A percentile compares a stretch with the other conserved stretches of the same genome.
phyloP scores from a whole-genome alignment of 2,888 invertebrate genomes.

The Deroplatys truncata region DNA sequence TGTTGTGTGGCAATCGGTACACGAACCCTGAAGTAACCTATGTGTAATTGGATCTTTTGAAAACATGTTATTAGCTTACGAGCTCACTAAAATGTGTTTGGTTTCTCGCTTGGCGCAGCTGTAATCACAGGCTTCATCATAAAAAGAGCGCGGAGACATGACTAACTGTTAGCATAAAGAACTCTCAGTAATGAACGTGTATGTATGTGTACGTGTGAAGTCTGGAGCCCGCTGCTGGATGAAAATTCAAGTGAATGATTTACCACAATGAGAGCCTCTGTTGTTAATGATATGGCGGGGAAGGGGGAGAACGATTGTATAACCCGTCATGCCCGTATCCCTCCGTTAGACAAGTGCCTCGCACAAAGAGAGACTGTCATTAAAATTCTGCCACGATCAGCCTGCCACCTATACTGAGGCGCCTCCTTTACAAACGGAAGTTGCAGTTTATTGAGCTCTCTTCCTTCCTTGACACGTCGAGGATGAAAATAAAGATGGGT shows the following conservation, averaged over 20 bases:
- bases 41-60: background rate
- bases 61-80: background rate
- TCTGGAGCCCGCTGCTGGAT: background rate
- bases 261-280: background rate
- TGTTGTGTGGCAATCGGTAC: background rate
- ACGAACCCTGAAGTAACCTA: background rate
- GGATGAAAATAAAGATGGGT: no score
- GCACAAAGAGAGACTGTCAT: background rate
- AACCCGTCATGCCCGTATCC: background rate
- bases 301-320: background rate
- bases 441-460: background rate
- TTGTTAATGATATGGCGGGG: background rate
- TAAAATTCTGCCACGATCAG: background rate
- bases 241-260: background rate
- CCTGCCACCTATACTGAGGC: background rate
- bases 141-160: background rate
- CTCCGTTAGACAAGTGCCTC: background rate
- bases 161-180: background rate
- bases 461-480: background rate
- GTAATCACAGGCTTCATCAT: background rate
- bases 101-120: background rate
- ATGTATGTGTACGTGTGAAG: background rate
- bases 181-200: background rate
- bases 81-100: background rate
- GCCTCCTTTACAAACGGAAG: background rate